These are phyloP conservation scores for Ephestia elutella DNA, from an alignment of 1,140 invertebrate genomes.

Conservation along the genomic window DNA sequence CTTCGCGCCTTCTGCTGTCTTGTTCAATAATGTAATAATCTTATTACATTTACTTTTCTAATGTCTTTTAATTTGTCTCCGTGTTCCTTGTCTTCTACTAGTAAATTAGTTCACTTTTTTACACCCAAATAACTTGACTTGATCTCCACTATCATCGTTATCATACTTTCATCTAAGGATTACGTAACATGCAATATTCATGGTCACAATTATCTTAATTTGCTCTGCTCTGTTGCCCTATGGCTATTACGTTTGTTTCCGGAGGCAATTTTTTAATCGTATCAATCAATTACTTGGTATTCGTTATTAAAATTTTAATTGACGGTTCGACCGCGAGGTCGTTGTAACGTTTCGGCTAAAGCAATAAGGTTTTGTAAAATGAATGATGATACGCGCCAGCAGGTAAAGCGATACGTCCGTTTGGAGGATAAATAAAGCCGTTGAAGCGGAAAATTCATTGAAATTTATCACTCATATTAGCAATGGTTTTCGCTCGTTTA, in stretches of 20 bases:
- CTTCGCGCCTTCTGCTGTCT: slow-evolving; percentile 42
- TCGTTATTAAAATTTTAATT: slow-evolving; percentile 57
- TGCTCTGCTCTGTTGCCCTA: slow-evolving; percentile 34
- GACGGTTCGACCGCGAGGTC: slow-evolving; percentile 29
- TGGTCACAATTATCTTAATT: slow-evolving; percentile 19
- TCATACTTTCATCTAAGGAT: too few species aligned
- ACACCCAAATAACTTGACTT: background rate
- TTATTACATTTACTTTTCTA: background rate
- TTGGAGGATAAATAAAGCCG: slow-evolving; percentile 56
- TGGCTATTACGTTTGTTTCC: slow-evolving; percentile 21
- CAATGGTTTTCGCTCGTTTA: slow-evolving; percentile 31
- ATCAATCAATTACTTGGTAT: slow-evolving; percentile 56
- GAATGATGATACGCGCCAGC: slow-evolving; percentile 51
- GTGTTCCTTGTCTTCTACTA: too few species aligned
- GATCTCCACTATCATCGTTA: background rate
- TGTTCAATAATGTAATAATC: slow-evolving; percentile 32
- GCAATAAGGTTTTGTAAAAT: slow-evolving; percentile 55
- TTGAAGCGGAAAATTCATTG: slow-evolving; percentile 62
- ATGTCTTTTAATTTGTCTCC: background rate
- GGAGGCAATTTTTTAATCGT: slow-evolving; percentile 50
- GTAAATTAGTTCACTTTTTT: too few species aligned
- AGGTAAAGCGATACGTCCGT: slow-evolving; percentile 56
- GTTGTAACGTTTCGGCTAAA: slow-evolving; percentile 31
- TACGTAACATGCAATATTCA: background rate
- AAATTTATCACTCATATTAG: slow-evolving; percentile 53